Percentiles rank a stretch among this genome's conserved stretches.
phyloP scores from a whole-genome alignment of 30 jellyfish, hydroid and myxozoan species.

The Aurelia aurita region DNA sequence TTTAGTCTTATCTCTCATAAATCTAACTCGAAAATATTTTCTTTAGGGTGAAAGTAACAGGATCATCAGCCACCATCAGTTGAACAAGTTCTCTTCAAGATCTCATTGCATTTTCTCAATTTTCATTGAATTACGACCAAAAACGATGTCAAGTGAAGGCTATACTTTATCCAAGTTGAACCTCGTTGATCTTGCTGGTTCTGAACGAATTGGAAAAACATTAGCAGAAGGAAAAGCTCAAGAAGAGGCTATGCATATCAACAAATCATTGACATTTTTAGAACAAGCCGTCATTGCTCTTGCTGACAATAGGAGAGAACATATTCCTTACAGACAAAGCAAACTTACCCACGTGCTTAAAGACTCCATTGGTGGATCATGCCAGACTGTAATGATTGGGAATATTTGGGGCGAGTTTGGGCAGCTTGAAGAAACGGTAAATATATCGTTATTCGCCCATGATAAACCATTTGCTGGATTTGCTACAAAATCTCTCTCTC shows the following conservation, averaged over 20 bases:
- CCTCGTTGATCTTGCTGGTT: slow-evolving; percentile 97
- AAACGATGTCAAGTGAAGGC: slow-evolving; percentile 71
- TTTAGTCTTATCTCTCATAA: too few relatives aligned
- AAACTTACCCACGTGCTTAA: slow-evolving; percentile 92
- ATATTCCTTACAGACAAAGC: slow-evolving; percentile 91
- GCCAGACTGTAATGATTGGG: slow-evolving; percentile 96
- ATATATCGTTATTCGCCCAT: not conserved
- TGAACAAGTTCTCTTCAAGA: slow-evolving; percentile 81
- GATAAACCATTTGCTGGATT: too few relatives aligned
- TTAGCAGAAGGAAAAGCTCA: slow-evolving; percentile 72
- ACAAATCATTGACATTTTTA: slow-evolving; percentile 90
- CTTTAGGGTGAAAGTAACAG: slow-evolving; percentile 96
- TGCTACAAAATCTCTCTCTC: too few relatives aligned
- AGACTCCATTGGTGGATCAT: slow-evolving; percentile 87
- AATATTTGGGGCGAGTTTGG: slow-evolving; percentile 95
- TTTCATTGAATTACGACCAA: slow-evolving; percentile 80
- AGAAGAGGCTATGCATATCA: slow-evolving; percentile 87
- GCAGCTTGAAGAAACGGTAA: slow-evolving; percentile 96
- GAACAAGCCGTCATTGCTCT: slow-evolving; percentile 93
- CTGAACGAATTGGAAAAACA: slow-evolving; percentile 90
- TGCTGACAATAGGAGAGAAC: slow-evolving; percentile 82
- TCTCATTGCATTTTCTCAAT: slow-evolving; percentile 95
- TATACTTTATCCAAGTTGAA: slow-evolving; percentile 77
- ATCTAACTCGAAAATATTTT: too few relatives aligned
- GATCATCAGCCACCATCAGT: slow-evolving; percentile 75